A percentile compares a stretch with the other conserved stretches of the same genome.
Evolutionary conservation across 2,113 vertebrate species (phyloP).

Genomic region (Scophthalmus maximus): DNA sequence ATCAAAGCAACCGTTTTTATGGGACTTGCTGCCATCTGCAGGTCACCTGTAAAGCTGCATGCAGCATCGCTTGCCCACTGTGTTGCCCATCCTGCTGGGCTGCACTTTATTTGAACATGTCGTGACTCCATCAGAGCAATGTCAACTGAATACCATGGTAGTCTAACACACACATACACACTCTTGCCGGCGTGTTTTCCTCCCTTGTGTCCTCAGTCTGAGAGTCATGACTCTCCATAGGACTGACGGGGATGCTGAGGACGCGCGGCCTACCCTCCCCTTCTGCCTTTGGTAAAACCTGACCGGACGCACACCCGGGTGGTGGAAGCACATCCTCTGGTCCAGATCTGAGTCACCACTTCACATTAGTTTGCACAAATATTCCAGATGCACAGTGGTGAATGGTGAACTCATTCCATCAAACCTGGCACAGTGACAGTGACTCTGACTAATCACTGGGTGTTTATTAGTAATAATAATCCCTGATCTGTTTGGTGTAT

Average conservation of each 20-base stretch:
- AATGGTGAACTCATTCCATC: too few species aligned
- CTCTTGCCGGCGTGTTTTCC: too few species aligned
- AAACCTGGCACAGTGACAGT: too few species aligned
- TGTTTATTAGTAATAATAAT: background rate
- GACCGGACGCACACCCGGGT: slow-evolving; percentile 45
- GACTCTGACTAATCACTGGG: background rate
- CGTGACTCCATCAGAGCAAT: slow-evolving; percentile 37
- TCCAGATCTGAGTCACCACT: too few species aligned
- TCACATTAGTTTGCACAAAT: too few species aligned
- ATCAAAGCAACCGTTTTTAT: background rate
- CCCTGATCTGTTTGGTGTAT: background rate
- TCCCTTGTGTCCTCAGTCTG: slow-evolving; percentile 84
- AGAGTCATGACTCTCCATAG: slow-evolving; percentile 84
- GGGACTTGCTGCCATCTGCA: slow-evolving; percentile 67
- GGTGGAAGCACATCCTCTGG: slow-evolving; percentile 23
- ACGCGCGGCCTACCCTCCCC: slow-evolving; percentile 71
- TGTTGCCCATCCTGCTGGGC: background rate
- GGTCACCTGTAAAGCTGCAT: slow-evolving; percentile 40
- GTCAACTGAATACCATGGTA: slow-evolving; percentile 13
- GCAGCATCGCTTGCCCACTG: background rate
- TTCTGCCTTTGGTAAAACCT: slow-evolving; percentile 80
- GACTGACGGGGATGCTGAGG: slow-evolving; percentile 83
- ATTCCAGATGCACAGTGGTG: too few species aligned
- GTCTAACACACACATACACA: slow-evolving; percentile 80
- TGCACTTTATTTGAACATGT: slow-evolving; percentile 9